These are phyloP conservation scores for Leistus spinibarbis DNA, from an alignment of 2,888 invertebrate species.

Conservation along the genomic window DNA sequence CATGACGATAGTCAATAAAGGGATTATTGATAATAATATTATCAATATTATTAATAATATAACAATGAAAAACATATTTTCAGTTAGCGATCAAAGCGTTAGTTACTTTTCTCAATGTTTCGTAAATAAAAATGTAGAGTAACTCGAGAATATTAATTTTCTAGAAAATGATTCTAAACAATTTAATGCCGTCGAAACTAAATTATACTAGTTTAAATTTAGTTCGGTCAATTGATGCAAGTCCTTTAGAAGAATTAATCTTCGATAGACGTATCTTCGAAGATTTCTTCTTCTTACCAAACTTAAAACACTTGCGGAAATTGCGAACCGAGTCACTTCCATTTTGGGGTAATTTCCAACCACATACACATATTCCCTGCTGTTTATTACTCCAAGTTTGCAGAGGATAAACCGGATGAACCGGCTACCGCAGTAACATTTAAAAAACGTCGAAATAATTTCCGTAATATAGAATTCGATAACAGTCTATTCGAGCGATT, in stretches of 20 bases:
- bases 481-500: constrained; percentile 11
- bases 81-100: background rate
- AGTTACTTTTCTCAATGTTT: no score
- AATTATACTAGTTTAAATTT: constrained; percentile 4
- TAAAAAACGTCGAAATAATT: constrained; percentile 17
- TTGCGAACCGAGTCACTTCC: background rate
- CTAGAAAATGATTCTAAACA: no score
- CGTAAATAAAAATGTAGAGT: no score
- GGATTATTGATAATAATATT: no score
- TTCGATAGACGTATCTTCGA: no score
- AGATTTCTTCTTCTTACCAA: background rate
- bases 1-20: no score
- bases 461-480: background rate
- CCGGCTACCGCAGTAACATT: background rate
- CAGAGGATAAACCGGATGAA: background rate
- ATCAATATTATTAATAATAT: no score
- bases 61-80: background rate
- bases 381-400: background rate
- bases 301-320: background rate
- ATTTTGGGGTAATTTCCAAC: background rate
- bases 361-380: background rate
- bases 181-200: no score
- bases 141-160: background rate
- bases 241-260: background rate
- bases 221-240: background rate